Conservation (phyloP, 1,140 invertebrate genomes). For the Palaemon carinicauda region DNA sequence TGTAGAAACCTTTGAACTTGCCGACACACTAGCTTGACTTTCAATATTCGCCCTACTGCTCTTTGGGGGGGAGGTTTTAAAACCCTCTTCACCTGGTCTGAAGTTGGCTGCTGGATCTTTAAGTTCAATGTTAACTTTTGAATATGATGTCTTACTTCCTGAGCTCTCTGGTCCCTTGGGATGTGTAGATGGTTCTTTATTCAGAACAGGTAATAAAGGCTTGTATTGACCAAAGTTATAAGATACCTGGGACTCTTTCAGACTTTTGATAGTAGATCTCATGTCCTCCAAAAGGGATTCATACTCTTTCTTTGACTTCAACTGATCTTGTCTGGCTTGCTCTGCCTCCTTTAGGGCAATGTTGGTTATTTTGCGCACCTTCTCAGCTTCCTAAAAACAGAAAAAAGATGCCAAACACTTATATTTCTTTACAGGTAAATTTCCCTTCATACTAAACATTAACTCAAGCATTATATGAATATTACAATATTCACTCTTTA, state of each 20-base stretch:
- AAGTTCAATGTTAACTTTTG: no score
- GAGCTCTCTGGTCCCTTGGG: neutral
- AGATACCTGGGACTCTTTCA: conserved; percentile 15
- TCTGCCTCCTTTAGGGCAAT: conserved; percentile 31
- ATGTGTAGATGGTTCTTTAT: no score
- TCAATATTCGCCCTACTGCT: neutral
- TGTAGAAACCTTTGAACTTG: neutral
- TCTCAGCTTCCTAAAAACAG: conserved; percentile 45
- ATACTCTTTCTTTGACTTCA: conserved; percentile 43
- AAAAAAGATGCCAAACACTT: neutral
- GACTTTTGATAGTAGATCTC: neutral
- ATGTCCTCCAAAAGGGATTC: conserved; percentile 38
- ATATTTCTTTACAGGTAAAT: neutral
- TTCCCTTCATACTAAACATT: no score
- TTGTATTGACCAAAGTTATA: neutral
- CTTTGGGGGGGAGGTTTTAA: neutral
- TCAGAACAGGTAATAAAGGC: no score
- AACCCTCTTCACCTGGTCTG: neutral
- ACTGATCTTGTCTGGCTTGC: conserved; percentile 35
- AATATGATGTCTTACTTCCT: neutral
- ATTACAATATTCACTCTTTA: no score
- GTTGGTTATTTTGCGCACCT: conserved; percentile 28
- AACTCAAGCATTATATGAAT: no score
- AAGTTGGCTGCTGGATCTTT: neutral
- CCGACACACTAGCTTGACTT: no score